Evolutionary conservation across 2,888 invertebrate species (phyloP), one percentile per base, ranked within the genome.

Genomic region (Agrotis puta): DNA sequence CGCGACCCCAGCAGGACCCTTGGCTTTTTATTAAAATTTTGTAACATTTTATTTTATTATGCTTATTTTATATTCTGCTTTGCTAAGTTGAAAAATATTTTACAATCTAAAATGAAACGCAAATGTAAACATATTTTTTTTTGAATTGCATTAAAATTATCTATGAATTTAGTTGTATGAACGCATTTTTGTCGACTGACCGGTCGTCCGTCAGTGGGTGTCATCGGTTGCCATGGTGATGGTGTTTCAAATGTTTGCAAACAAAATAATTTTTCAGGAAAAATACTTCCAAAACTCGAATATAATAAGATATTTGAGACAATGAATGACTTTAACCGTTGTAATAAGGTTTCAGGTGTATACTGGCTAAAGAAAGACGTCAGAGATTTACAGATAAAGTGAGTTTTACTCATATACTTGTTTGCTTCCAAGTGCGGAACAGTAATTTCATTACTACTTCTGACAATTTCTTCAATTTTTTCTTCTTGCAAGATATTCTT

Each of bases 321-420:
- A 54, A 95, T 96, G 95, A 88, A 90, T 74, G 92, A 92, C 70
- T 94, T 93, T 81, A 88, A 85, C 64, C 92, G 92, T 24, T 88
- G 86, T 74, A 96, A 96, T 83, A 95, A 94, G 86, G 66, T 90
- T 81, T 92, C 94, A 5, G 96, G 95, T 57, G 89, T 96, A 61
- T 96, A 97, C 86, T 96, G 96, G 92, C 91, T 96, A 65, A 94
- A 95, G 53, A 94, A 96, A 83, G 88, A 95, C 43, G 91, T 97
- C 33, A 89, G 94, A 61, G 91, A 96, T 85, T 89, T 97, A 57
- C 94, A 92, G 90, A 92, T 97, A 64, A 96, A 92, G 97, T 97
- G 92, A 91, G 91, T 88, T 24, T 47, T 14, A 13, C 47, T 50
- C 20, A 20, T 18, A 48, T 4, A 45, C 6, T 20, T 45, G 24